phyloP scores from a whole-genome alignment of 2,797 vertebrate species.

The Triplophysa yarkandensis region DNA sequence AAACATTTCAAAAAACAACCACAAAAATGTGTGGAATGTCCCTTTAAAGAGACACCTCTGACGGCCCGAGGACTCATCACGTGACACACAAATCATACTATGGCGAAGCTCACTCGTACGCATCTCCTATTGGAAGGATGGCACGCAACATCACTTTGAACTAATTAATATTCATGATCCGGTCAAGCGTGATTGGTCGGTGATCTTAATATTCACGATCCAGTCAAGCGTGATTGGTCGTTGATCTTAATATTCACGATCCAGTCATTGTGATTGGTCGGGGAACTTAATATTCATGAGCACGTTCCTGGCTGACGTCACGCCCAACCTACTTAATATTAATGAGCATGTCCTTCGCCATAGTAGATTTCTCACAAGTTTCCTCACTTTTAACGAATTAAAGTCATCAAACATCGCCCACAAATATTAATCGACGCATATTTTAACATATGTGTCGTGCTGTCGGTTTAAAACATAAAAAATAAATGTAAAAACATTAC shows the following conservation, averaged over 20 bases:
- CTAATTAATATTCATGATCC: neutral
- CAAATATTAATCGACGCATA: neutral
- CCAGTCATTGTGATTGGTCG: too few relatives aligned
- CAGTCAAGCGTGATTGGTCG: fast-evolving
- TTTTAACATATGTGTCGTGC: neutral
- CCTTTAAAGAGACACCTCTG: neutral
- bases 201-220: neutral
- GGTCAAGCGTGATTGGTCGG: neutral
- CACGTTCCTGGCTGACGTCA: neutral
- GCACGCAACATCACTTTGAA: neutral
- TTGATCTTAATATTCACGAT: constrained; percentile 10
- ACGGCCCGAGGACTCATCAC: constrained; percentile 15
- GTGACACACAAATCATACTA: constrained; percentile 5
- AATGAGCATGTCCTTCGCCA: neutral
- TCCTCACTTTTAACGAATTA: neutral
- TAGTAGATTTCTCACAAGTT: constrained; percentile 5
- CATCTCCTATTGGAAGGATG: neutral
- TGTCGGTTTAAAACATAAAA: neutral
- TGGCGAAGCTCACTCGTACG: neutral
- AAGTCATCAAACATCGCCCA: neutral
- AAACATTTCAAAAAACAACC: neutral
- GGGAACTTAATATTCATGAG: constrained; percentile 9
- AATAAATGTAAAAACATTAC: constrained; percentile 69
- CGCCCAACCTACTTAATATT: neutral
- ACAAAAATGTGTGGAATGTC: constrained; percentile 11